phyloP scores from a whole-genome alignment of 2,888 invertebrate genomes.

The Oeneis ivallda region DNA sequence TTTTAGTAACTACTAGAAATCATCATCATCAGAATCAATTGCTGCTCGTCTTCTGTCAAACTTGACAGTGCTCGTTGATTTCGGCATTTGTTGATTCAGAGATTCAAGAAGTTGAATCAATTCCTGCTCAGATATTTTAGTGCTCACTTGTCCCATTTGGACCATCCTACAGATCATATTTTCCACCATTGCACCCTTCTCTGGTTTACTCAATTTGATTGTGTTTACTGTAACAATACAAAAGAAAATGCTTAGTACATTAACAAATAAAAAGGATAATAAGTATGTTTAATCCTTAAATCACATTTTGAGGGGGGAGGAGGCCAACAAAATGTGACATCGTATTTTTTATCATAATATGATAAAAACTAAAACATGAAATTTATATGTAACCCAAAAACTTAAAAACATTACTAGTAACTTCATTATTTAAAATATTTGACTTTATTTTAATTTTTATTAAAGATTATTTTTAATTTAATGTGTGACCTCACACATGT shows the following conservation, averaged over 20 bases:
- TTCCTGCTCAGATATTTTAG: constrained; percentile 92
- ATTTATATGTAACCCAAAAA: too few relatives aligned
- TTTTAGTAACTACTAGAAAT: constrained; percentile 10
- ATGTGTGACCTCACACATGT: too few relatives aligned
- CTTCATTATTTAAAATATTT: too few relatives aligned
- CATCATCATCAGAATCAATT: constrained; percentile 92
- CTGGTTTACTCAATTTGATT: constrained; percentile 95
- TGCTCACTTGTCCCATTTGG: constrained; percentile 92
- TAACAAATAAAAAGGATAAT: not conserved
- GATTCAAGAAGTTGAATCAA: constrained; percentile 92
- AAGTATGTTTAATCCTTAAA: too few relatives aligned
- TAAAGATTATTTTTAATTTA: too few relatives aligned
- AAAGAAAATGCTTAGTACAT: not conserved
- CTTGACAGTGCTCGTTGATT: constrained; percentile 90
- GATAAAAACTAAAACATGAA: too few relatives aligned
- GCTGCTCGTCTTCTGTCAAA: constrained; percentile 95
- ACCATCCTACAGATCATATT: constrained; percentile 97
- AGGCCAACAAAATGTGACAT: too few relatives aligned
- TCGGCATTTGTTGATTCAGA: constrained; percentile 92
- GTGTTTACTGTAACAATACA: constrained; percentile 89
- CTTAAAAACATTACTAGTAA: too few relatives aligned
- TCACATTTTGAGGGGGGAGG: too few relatives aligned
- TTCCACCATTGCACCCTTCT: constrained; percentile 97
- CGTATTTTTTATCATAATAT: too few relatives aligned
- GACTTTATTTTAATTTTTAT: too few relatives aligned